Evolutionary conservation across 2,113 vertebrate genomes (phyloP), one percentile per base, ranked within the genome.

Genomic region (Petrocephalus microphthalmus): DNA sequence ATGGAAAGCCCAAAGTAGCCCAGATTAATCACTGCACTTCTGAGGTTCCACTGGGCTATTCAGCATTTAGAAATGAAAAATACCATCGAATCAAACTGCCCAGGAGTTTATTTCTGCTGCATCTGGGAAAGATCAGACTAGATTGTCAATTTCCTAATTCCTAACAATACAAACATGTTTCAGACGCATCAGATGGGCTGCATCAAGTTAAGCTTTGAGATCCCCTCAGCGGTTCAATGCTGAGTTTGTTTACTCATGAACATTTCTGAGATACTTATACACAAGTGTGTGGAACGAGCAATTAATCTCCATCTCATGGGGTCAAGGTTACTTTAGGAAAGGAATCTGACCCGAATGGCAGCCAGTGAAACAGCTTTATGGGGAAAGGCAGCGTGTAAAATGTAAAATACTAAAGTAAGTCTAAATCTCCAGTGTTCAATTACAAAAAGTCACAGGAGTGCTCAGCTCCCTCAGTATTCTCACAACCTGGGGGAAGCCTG

Each of bases 121-220:
- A 51, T 88, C 74, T 84, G 78, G 78, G 22, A 88, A 60, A 88
- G 49, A 47, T 83, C 37, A 47, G 42, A 22, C 53, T 57, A 57
- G 54, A 83, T 11, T 56, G 52, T 33, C 87, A 88, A 42, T 22
- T 88, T 60, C 53, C 22, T 45, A 83, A 83, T 57, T 37, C 52
- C 78, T 49, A 47, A 19, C 49, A 81, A 19, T 15, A 60, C 52
- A 88, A 88, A 49, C 54, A 60, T 49, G n/a, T 56, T 84, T 83
- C 87, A 17, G 45, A 54, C 60, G 52, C 53, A 47, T 88, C 87
- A 88, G 78, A 84, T 88, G 87, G 87, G 53, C 60, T 88, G 7
- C n/a, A 64, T 83, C 87, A 84, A 84, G 71, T 83, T 53, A 84
- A 84, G 87, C 29, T 57, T 56, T 2, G 19, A 42, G 52, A 87